Conservation (phyloP, 2,888 invertebrate species). For the Epiperipatus broadwayi region DNA sequence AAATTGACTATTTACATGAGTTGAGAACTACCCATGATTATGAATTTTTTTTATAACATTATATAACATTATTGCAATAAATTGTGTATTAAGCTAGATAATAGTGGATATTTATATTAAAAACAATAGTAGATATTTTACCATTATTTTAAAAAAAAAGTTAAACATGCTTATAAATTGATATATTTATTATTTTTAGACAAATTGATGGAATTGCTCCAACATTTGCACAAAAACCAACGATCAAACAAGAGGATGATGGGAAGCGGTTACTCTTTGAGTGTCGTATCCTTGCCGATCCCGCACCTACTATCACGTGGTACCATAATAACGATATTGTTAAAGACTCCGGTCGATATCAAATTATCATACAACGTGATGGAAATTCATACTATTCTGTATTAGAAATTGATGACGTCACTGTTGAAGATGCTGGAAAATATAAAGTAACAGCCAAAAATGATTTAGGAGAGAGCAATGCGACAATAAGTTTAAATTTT, state of each 20-base stretch:
- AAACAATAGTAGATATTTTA: too few species aligned
- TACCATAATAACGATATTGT: slow-evolving; percentile 51
- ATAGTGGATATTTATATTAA: too few species aligned
- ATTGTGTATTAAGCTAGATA: too few species aligned
- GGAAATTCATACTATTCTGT: slow-evolving; percentile 82
- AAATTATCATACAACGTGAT: slow-evolving; percentile 73
- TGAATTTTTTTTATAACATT: too few species aligned
- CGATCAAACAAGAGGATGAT: slow-evolving; percentile 77
- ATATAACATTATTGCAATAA: too few species aligned
- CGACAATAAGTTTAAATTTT: slow-evolving; percentile 89
- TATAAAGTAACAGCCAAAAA: slow-evolving; percentile 82
- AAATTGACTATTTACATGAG: too few species aligned
- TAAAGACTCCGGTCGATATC: slow-evolving; percentile 18
- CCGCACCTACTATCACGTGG: slow-evolving; percentile 69
- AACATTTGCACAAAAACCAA: slow-evolving; percentile 90
- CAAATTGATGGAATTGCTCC: slow-evolving; percentile 95
- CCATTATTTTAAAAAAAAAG: too few species aligned
- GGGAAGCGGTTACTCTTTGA: slow-evolving; percentile 80
- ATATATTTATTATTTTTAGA: slow-evolving; percentile 35
- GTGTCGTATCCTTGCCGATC: slow-evolving; percentile 82
- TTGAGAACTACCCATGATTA: too few species aligned
- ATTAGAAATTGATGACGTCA: slow-evolving; percentile 78
- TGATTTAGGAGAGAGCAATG: slow-evolving; percentile 90
- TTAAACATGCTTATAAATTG: slow-evolving; percentile 8
- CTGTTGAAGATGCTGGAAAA: slow-evolving; percentile 90